These are phyloP conservation scores for Sebastes vulpes DNA, from an alignment of 2,797 vertebrate species.

Conservation along the genomic window DNA sequence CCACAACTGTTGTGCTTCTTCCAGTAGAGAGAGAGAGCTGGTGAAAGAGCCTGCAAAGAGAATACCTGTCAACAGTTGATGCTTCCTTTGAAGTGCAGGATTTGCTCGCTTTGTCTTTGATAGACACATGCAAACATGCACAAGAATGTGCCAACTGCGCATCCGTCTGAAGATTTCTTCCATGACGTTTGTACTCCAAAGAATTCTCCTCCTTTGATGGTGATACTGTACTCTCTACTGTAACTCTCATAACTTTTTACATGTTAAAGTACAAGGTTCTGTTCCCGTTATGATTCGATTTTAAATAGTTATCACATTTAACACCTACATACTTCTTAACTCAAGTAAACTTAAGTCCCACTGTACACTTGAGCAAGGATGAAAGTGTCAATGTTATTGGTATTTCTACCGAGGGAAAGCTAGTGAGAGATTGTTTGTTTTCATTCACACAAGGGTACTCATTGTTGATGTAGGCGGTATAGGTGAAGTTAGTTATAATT, in stretches of 20 bases:
- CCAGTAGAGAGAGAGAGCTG: not conserved
- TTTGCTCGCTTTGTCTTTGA: not conserved
- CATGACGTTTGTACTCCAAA: not conserved
- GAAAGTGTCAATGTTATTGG: not conserved
- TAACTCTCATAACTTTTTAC: not conserved
- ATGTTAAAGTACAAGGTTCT: not conserved
- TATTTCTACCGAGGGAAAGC: not conserved
- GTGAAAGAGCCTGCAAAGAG: not conserved
- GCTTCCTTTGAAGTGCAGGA: not conserved
- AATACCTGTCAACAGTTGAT: slow-evolving; percentile 3
- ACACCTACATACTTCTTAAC: not conserved
- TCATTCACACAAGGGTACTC: not conserved
- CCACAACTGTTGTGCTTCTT: slow-evolving; percentile 4
- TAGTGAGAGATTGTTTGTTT: not conserved
- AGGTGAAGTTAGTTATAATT: not conserved
- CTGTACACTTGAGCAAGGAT: not conserved
- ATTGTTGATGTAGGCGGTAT: not conserved
- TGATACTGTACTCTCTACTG: not conserved
- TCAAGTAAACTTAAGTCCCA: not conserved
- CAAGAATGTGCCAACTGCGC: not conserved
- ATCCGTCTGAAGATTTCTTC: not conserved
- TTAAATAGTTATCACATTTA: not conserved
- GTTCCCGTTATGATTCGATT: not conserved
- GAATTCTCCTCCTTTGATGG: not conserved
- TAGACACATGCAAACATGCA: not conserved